These are phyloP conservation scores for Paradoxurus hermaphroditus DNA, from an alignment of 2,113 vertebrate species.

Conservation along the genomic window DNA sequence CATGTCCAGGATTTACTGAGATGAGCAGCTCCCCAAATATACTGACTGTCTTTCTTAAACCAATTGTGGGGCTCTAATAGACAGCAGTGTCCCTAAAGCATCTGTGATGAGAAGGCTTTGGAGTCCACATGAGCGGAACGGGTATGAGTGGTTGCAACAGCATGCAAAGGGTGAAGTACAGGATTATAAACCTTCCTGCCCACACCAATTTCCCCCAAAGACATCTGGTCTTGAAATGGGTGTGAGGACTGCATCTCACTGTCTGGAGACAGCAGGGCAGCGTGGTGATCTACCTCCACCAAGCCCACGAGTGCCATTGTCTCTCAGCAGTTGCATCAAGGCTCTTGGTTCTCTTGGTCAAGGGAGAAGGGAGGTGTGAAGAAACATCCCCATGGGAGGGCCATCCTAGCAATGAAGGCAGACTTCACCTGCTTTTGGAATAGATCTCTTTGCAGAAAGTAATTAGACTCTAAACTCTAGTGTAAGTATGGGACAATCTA, in stretches of 20 bases:
- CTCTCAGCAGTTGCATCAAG: background rate
- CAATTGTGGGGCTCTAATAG: background rate
- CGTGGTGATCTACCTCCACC: background rate
- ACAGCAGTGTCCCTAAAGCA: background rate
- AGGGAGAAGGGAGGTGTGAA: background rate
- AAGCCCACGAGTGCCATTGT: background rate
- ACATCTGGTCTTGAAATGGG: background rate
- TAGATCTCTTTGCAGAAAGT: background rate
- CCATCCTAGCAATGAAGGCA: too few species aligned
- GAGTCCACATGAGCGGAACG: accelerated
- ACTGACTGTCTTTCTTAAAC: background rate
- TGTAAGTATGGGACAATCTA: background rate
- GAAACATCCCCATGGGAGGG: background rate
- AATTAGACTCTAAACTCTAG: background rate
- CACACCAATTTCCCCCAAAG: background rate
- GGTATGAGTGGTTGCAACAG: too few species aligned
- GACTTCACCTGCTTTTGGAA: background rate
- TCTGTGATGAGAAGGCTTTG: too few species aligned
- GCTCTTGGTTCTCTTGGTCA: background rate
- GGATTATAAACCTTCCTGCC: too few species aligned
- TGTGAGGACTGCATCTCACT: accelerated
- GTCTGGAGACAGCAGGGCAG: background rate
- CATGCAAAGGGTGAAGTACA: background rate
- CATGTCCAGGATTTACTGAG: background rate
- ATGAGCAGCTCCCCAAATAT: background rate